A percentile compares a stretch with the other conserved stretches of the same genome.
These are phyloP conservation scores for Centroberyx gerrardi DNA, from an alignment of 2,797 vertebrate genomes.

Conservation along the genomic window DNA sequence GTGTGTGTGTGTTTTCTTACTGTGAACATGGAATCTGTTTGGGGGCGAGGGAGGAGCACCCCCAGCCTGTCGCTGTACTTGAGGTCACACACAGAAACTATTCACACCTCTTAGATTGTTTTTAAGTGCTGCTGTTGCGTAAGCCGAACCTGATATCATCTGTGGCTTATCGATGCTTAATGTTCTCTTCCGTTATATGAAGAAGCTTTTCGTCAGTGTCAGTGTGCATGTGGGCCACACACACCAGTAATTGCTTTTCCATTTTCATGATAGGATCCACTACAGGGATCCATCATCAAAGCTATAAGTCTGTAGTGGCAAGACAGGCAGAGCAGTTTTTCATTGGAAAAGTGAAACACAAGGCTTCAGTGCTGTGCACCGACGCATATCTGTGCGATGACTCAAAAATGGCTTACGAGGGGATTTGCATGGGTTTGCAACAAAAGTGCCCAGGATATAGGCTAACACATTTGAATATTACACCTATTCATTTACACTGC, in stretches of 20 bases:
- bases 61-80: not conserved
- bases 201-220: not conserved
- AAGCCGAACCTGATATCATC: not conserved
- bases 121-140: slow-evolving; percentile 12
- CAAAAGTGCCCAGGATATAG: not conserved
- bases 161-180: slow-evolving; percentile 1
- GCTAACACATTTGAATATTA: slow-evolving; percentile 21
- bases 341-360: not conserved
- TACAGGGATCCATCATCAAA: not conserved
- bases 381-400: not conserved
- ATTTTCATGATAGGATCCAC: not conserved
- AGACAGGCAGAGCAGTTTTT: not conserved
- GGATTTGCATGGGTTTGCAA: slow-evolving; percentile 2
- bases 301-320: not conserved
- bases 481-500: not conserved
- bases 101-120: not conserved
- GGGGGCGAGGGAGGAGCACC: not conserved
- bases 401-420: slow-evolving; percentile 2
- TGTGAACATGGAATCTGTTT: slow-evolving; percentile 20
- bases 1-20: slow-evolving; percentile 11
- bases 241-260: not conserved
- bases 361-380: not conserved
- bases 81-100: not conserved
- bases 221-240: not conserved
- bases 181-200: not conserved